phyloP scores from a whole-genome alignment of 2,888 invertebrate genomes.

The Lordiphosa andalusiaca region DNA sequence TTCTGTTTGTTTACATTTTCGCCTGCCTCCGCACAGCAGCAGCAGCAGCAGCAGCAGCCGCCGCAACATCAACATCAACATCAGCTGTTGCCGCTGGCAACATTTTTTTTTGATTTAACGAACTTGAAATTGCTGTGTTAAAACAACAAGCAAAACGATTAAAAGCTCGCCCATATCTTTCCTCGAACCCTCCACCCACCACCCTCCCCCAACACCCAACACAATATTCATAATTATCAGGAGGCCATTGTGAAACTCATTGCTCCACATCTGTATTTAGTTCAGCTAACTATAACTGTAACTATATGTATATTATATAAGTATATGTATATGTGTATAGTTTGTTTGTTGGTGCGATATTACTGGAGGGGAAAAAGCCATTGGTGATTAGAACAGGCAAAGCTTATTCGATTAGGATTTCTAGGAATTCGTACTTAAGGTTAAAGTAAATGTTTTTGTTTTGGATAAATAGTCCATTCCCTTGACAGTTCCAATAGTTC shows the following conservation, averaged over 20 bases:
- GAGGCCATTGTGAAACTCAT: neutral
- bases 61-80: constrained; percentile 19
- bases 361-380: too few species aligned
- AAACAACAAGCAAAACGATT: constrained; percentile 41
- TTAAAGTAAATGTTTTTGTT: neutral
- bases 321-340: neutral
- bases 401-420: too few species aligned
- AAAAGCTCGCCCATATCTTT: constrained; percentile 11
- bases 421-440: too few species aligned
- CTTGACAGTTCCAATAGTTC: too few species aligned
- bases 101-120: constrained; percentile 36
- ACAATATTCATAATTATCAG: constrained; percentile 10
- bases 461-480: too few species aligned
- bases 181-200: too few species aligned
- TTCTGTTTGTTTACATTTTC: constrained; percentile 29
- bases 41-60: constrained; percentile 18
- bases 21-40: constrained; percentile 14
- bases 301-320: too few species aligned
- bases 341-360: too few species aligned
- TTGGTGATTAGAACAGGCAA: too few species aligned
- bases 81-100: constrained; percentile 56
- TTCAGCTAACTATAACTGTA: neutral
- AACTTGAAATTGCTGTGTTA: constrained; percentile 54
- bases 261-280: neutral
- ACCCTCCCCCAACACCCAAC: neutral